These are phyloP conservation scores for Drosophila birchii DNA, from an alignment of 2,888 invertebrate species.

Conservation along the genomic window DNA sequence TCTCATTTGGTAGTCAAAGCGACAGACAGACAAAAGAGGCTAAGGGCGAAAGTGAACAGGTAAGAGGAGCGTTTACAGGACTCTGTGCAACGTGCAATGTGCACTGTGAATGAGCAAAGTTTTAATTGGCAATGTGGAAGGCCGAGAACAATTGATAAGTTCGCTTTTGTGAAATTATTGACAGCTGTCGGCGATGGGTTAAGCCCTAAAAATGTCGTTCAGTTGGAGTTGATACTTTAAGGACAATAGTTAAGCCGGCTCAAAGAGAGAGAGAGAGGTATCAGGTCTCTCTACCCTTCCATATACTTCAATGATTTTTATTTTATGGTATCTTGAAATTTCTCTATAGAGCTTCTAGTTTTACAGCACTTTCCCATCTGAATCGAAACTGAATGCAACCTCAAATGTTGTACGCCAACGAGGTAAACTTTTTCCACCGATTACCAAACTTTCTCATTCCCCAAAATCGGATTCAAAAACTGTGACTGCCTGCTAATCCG, in stretches of 20 bases:
- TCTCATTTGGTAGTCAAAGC: constrained; percentile 37
- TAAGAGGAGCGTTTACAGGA: constrained; percentile 17
- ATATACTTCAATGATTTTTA: not conserved
- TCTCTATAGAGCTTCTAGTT: not conserved
- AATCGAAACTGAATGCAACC: constrained; percentile 7
- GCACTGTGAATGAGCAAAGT: constrained; percentile 16
- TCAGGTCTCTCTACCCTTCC: not conserved
- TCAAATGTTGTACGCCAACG: constrained; percentile 15
- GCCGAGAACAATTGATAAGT: constrained; percentile 14
- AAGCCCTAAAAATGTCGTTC: not conserved
- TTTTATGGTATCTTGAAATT: not conserved
- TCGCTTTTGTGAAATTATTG: constrained; percentile 5
- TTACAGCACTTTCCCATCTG: not conserved
- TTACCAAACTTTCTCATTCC: constrained; percentile 40
- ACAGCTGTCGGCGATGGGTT: not conserved
- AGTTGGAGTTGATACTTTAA: not conserved
- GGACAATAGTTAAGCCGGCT: not conserved
- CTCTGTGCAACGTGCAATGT: not conserved
- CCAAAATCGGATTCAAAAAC: constrained; percentile 41
- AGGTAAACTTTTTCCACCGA: constrained; percentile 22
- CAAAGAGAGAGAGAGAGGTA: no score
- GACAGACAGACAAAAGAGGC: constrained; percentile 5
- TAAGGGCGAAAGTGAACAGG: not conserved
- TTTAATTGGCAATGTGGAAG: constrained; percentile 37
- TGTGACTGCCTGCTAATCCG: constrained; percentile 44